These are phyloP conservation scores for Pluvialis apricaria DNA, from an alignment of 2,113 vertebrate species.

Conservation along the genomic window DNA sequence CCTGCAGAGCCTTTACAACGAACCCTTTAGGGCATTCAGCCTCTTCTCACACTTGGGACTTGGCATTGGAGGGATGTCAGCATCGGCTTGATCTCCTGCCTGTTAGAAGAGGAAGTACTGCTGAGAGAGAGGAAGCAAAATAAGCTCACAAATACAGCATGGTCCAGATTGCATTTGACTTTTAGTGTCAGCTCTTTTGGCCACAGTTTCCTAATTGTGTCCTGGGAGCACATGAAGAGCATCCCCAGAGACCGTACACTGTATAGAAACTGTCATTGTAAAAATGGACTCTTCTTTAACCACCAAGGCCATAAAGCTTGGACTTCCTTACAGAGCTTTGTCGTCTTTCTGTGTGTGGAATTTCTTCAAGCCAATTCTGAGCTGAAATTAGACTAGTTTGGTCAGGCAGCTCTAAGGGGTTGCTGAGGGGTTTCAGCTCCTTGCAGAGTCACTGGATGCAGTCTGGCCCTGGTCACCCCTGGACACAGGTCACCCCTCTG, in stretches of 20 bases:
- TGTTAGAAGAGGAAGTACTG: neutral
- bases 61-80: neutral
- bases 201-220: neutral
- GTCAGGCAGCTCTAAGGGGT: too few species aligned
- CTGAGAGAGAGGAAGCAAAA: neutral
- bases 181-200: neutral
- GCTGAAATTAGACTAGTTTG: neutral
- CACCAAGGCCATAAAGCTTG: neutral
- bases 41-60: neutral
- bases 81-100: accelerated
- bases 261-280: neutral
- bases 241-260: accelerated
- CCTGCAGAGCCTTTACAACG: neutral
- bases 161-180: neutral
- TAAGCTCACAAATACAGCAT: neutral
- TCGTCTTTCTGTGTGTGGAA: neutral
- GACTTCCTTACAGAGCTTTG: neutral
- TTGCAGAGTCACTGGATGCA: neutral
- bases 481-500: neutral
- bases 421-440: neutral
- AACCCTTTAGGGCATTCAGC: neutral
- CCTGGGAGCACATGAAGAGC: neutral
- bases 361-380: neutral
- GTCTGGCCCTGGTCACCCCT: neutral
- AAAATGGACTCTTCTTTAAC: neutral